A percentile compares a stretch with the other conserved stretches of the same genome.
These are phyloP conservation scores for Bimastos eiseni DNA, from an alignment of 2,888 invertebrate species.

Conservation along the genomic window DNA sequence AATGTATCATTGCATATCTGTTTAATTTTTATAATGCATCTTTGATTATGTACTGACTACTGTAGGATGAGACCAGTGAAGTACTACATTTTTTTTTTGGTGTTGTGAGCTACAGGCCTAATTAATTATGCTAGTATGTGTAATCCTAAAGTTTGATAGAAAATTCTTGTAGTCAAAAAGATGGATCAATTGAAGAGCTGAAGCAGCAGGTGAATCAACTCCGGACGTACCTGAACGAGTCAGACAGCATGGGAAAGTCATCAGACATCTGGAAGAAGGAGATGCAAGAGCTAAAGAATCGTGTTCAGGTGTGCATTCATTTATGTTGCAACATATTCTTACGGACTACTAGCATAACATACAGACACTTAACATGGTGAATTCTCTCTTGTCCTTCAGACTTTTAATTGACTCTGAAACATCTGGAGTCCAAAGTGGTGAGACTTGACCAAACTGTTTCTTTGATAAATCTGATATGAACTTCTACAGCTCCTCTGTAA, in stretches of 20 bases:
- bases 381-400: too few species aligned
- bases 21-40: neutral
- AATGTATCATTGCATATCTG: neutral
- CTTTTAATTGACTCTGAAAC: too few species aligned
- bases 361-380: too few species aligned
- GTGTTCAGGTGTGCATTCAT: neutral
- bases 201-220: conserved; percentile 3
- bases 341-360: neutral
- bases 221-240: neutral
- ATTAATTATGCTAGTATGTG: too few species aligned
- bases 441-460: too few species aligned
- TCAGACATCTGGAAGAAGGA: conserved; percentile 22
- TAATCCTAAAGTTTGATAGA: neutral
- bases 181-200: conserved; percentile 9
- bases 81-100: neutral
- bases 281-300: neutral
- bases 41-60: neutral
- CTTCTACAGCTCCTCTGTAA: too few species aligned
- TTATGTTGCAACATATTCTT: neutral
- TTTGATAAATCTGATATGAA: too few species aligned
- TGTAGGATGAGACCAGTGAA: neutral
- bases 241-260: neutral
- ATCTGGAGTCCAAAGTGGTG: too few species aligned
- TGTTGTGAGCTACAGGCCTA: neutral
- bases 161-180: conserved; percentile 2